Evolutionary conservation across 2,888 invertebrate genomes (phyloP).

Genomic region (Hypomecis punctinalis): DNA sequence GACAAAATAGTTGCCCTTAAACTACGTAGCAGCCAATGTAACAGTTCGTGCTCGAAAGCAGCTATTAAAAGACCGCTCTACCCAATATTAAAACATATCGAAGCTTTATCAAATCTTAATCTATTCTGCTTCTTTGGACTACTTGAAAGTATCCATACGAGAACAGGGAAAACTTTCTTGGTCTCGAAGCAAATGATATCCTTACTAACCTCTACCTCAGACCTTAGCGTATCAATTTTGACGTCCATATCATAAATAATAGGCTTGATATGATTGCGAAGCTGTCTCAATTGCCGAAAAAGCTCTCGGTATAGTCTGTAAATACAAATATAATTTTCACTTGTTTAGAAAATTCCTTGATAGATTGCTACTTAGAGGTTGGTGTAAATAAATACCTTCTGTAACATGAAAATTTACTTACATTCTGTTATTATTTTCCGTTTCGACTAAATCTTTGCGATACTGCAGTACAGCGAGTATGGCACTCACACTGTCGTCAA

Average conservation of each 20-base stretch:
- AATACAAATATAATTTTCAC: background rate
- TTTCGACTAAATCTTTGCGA: conserved; percentile 46
- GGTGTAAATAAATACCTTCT: background rate
- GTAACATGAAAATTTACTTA: conserved; percentile 38
- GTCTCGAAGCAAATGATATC: conserved; percentile 36
- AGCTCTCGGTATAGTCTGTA: conserved; percentile 60
- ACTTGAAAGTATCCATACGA: too few species aligned
- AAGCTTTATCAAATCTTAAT: too few species aligned
- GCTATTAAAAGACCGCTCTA: too few species aligned
- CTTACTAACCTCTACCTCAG: conserved; percentile 61
- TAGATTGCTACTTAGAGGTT: too few species aligned
- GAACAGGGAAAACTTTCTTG: too few species aligned
- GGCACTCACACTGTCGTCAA: conserved; percentile 43
- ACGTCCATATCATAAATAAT: conserved; percentile 62
- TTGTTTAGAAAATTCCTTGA: too few species aligned
- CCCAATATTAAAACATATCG: too few species aligned
- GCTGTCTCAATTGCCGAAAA: conserved; percentile 59
- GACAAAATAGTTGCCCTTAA: too few species aligned
- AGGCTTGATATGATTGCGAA: conserved; percentile 64
- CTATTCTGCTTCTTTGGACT: too few species aligned
- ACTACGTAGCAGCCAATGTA: too few species aligned
- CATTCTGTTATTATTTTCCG: conserved; percentile 59
- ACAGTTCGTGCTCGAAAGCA: too few species aligned
- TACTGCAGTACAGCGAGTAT: conserved; percentile 39
- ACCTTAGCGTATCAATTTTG: conserved; percentile 55